Evolutionary conservation across 2,113 vertebrate genomes (phyloP).

Genomic region (Pollachius pollachius): DNA sequence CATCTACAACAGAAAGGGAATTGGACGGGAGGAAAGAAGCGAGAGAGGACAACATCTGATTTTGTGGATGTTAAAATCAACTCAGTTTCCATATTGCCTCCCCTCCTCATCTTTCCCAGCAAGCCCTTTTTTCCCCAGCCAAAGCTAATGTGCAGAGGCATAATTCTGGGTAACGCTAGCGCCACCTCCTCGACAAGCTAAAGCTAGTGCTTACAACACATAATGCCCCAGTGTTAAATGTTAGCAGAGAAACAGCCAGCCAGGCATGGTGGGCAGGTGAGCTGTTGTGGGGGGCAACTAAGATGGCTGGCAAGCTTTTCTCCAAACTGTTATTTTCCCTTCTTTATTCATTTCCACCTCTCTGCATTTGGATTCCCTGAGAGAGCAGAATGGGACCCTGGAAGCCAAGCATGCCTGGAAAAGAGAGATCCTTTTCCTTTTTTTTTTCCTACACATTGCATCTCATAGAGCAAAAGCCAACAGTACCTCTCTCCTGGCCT

Average conservation of each 20-base stretch:
- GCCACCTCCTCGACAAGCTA: constrained; percentile 61
- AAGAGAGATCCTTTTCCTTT: constrained; percentile 23
- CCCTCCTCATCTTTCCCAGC: constrained; percentile 4
- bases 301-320: constrained; percentile 48
- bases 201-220: constrained; percentile 66
- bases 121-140: constrained; percentile 27
- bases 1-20: too few species aligned
- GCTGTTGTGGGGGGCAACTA: constrained; percentile 31
- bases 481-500: constrained; percentile 49
- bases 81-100: neutral
- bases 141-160: constrained; percentile 49
- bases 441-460: constrained; percentile 50
- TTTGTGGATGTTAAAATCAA: too few species aligned
- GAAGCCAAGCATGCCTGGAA: constrained; percentile 48
- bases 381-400: constrained; percentile 49
- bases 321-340: constrained; percentile 38
- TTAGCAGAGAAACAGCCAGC: constrained; percentile 30
- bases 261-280: constrained; percentile 23
- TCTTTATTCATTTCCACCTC: constrained; percentile 15
- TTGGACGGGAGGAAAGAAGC: too few species aligned
- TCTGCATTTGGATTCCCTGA: constrained; percentile 32
- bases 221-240: constrained; percentile 55
- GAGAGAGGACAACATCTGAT: too few species aligned
- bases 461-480: constrained; percentile 52
- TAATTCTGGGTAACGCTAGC: constrained; percentile 64